Conservation (phyloP, 2,888 invertebrate species). For the Coleophora flavipennella region DNA sequence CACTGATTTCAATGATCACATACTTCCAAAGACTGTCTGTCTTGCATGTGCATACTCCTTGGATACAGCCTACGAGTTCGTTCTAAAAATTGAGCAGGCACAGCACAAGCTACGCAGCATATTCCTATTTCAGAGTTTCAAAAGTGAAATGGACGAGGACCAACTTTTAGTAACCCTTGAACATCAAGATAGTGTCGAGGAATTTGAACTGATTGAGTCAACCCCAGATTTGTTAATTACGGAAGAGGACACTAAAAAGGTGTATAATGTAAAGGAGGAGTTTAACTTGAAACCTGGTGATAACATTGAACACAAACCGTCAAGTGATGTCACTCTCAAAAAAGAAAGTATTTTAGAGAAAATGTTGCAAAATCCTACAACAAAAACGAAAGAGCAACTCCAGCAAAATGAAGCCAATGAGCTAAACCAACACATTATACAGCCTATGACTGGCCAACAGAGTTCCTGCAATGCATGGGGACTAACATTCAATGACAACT, state of each 20-base stretch:
- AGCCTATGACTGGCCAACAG: slow-evolving; percentile 1
- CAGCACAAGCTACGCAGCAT: slow-evolving; percentile 29
- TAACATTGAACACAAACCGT: no score
- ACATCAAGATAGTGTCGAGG: background rate
- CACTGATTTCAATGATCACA: slow-evolving; percentile 26
- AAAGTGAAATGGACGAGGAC: background rate
- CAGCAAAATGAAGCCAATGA: slow-evolving; percentile 7
- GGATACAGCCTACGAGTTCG: slow-evolving; percentile 38
- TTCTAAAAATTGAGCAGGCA: slow-evolving; percentile 34
- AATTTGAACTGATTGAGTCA: no score
- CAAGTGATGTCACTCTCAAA: no score
- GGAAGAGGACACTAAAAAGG: no score
- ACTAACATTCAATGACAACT: slow-evolving; percentile 7
- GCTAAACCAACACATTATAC: slow-evolving; percentile 8
- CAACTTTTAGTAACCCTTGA: background rate
- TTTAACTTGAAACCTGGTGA: no score
- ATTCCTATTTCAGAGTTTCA: slow-evolving; percentile 16
- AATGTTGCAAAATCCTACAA: no score
- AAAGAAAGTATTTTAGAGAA: no score
- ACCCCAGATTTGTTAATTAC: no score
- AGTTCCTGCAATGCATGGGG: slow-evolving; percentile 14
- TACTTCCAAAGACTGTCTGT: slow-evolving; percentile 41
- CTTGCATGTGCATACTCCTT: slow-evolving; percentile 32
- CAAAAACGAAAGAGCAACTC: no score
- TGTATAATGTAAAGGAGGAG: background rate